phyloP scores from a whole-genome alignment of 2,113 vertebrate genomes.

The Trematocara stigmaticum region DNA sequence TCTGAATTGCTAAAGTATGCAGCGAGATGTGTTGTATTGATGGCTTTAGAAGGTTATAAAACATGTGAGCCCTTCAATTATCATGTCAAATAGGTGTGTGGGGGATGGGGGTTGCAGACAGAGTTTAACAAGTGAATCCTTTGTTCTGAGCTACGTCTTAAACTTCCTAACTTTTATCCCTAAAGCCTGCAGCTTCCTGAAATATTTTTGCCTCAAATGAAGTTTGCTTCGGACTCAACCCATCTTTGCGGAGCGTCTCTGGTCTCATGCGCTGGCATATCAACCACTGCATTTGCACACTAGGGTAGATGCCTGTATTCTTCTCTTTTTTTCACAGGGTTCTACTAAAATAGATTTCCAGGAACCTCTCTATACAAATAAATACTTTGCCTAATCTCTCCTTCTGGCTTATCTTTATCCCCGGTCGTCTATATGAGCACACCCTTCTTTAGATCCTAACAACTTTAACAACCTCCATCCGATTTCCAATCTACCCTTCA shows the following conservation, averaged over 20 bases:
- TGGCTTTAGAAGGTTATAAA: background rate
- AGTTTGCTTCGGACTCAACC: background rate
- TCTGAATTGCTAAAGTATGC: background rate
- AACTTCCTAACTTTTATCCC: background rate
- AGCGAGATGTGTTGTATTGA: background rate
- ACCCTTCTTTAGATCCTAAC: background rate
- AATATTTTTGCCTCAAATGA: background rate
- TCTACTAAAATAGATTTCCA: background rate
- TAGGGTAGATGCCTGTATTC: background rate
- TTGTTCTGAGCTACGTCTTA: background rate
- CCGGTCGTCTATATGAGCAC: too few species aligned
- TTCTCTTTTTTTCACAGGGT: background rate
- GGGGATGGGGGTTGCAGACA: background rate
- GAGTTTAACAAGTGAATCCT: background rate
- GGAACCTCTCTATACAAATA: background rate
- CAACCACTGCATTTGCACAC: background rate
- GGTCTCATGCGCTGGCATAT: background rate
- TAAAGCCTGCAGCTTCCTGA: background rate
- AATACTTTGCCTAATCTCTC: background rate
- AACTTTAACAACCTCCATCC: rapidly evolving
- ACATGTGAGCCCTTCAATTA: background rate
- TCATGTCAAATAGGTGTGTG: background rate
- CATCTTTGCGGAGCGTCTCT: rapidly evolving
- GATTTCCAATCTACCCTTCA: background rate
- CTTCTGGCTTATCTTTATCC: background rate